A percentile compares a stretch with the other conserved stretches of the same genome.
These are phyloP conservation scores for Dascyllus trimaculatus DNA, from an alignment of 2,113 vertebrate species.

Conservation along the genomic window DNA sequence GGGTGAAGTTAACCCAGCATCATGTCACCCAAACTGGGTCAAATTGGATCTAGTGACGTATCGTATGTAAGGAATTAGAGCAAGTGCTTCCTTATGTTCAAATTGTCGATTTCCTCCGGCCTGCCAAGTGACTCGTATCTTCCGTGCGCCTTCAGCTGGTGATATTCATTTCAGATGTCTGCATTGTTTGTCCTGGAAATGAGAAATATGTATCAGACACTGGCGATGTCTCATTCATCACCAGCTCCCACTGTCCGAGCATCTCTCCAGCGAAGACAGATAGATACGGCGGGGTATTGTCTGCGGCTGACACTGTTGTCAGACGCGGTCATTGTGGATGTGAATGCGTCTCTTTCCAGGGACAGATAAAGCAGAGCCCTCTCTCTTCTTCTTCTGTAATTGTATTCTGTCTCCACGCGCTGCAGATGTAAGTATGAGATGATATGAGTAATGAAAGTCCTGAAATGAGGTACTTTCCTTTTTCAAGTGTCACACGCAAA, in stretches of 20 bases:
- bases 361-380: slow-evolving; percentile 58
- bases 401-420: slow-evolving; percentile 54
- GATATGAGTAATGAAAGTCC: slow-evolving; percentile 74
- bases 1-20: background rate
- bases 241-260: slow-evolving; percentile 56
- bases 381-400: slow-evolving; percentile 52
- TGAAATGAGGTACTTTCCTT: slow-evolving; percentile 52
- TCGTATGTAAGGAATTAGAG: slow-evolving; percentile 6
- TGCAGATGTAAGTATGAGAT: slow-evolving; percentile 65
- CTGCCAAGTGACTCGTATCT: slow-evolving; percentile 22
- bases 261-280: slow-evolving; percentile 62
- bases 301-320: slow-evolving; percentile 63
- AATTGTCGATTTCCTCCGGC: slow-evolving; percentile 17
- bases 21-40: background rate
- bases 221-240: slow-evolving; percentile 71
- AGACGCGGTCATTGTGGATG: slow-evolving; percentile 60
- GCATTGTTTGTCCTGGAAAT: slow-evolving; percentile 74
- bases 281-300: slow-evolving; percentile 61
- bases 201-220: slow-evolving; percentile 71
- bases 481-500: slow-evolving; percentile 39
- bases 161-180: slow-evolving; percentile 66
- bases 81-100: slow-evolving; percentile 20
- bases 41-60: slow-evolving; percentile 22
- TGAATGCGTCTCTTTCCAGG: slow-evolving; percentile 51
- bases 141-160: slow-evolving; percentile 20